Evolutionary conservation across 2,113 vertebrate genomes (phyloP), one percentile per base, ranked within the genome.

Genomic region (Corydoras maculifer): DNA sequence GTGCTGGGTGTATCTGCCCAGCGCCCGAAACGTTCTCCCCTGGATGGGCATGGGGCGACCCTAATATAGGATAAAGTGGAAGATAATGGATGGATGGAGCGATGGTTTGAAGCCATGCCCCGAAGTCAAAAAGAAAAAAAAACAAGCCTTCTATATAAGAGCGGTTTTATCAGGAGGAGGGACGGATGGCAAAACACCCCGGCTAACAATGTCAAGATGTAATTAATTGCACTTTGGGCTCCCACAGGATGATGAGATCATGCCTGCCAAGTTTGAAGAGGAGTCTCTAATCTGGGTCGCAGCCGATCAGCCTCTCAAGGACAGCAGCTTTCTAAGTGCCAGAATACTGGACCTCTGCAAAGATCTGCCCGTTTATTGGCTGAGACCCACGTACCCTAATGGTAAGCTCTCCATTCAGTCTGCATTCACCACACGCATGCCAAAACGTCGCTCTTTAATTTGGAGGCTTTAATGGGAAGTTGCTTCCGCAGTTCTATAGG

Each of bases 361-460:
- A 7, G 84, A 91, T 75, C 90, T 93, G 81, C 95, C 94, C 2
- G 92, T 98, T 84, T 94, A 92, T 87, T 96, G 94, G 96, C 91
- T 98, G 80, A 91, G 87, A 75, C 92, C 91, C 14, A 87, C 87
- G 1, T 88, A 90, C 72, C 87, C 87, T 31, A 92, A 94, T 93
- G 94, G 94, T 98, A 91, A 76, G n/a, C 43, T 1, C 31, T 10
- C 13, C 31, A 11, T 35, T 35, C 35, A 5, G 35, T 43, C 35
- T 43, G 35, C 35, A 43, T 43, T 43, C 35, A 43, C 35, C 7
- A 5, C 35, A 43, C 35, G 35, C 4, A 43, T 4, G 35, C 35
- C 35, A 43, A 43, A 43, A 43, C 4, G 7, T 43, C 4, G 4
- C 35, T 43, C 35, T 43, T 43, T 43, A 43, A 43, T 8, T 43